Percentiles rank a stretch among this genome's conserved stretches.
These are phyloP conservation scores for Vulpes ferrilata DNA, from an alignment of 2,113 vertebrate genomes.

Conservation along the genomic window DNA sequence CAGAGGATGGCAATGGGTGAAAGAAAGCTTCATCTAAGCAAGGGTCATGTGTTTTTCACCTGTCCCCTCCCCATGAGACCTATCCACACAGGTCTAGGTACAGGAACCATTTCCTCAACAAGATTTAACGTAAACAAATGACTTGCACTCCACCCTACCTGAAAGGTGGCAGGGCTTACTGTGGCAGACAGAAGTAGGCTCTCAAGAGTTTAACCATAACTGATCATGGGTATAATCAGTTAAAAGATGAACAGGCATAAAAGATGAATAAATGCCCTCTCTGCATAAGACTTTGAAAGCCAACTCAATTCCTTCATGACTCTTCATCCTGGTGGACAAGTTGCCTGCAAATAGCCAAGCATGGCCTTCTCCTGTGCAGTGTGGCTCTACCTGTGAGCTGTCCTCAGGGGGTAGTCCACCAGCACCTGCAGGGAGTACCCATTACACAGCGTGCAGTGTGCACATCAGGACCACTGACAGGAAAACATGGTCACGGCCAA, in stretches of 20 bases:
- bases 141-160: background rate
- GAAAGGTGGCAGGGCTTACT: background rate
- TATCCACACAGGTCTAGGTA: background rate
- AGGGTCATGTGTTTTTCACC: rapidly evolving
- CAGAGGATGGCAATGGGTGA: rapidly evolving
- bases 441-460: rapidly evolving
- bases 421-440: too few relatives aligned
- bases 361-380: background rate
- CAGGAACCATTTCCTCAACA: background rate
- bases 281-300: background rate
- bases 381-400: rapidly evolving
- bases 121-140: background rate
- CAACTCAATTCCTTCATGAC: background rate
- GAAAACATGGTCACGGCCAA: background rate
- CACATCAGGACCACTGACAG: background rate
- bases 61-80: background rate
- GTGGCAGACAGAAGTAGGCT: background rate
- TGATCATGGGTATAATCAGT: too few relatives aligned
- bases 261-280: background rate
- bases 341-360: background rate
- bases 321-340: background rate
- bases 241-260: background rate
- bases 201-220: background rate
- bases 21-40: background rate
- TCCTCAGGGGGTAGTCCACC: rapidly evolving